Percentiles rank a stretch among this genome's conserved stretches.
Evolutionary conservation across 2,113 vertebrate genomes (phyloP).

Genomic region (Nibea coibor): DNA sequence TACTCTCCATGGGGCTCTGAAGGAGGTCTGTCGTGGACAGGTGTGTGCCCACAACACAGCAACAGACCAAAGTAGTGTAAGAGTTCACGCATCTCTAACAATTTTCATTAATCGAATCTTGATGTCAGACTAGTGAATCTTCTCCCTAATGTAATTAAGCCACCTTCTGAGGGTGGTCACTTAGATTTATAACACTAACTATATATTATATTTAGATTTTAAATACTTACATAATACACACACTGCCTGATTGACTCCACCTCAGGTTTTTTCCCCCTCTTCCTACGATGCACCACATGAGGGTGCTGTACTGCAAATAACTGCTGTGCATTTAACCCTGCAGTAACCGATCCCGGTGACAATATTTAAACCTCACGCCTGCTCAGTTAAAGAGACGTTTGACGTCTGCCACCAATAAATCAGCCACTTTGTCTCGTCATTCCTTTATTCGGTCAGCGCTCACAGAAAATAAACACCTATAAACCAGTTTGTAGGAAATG

Average conservation of each 20-base stretch:
- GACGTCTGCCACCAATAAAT: conserved; percentile 32
- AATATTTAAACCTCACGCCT: not conserved
- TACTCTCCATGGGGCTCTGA: too few relatives aligned
- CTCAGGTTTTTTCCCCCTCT: not conserved
- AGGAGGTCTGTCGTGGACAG: too few relatives aligned
- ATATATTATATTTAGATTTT: not conserved
- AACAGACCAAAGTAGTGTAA: too few relatives aligned
- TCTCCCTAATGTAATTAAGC: not conserved
- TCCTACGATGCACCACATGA: conserved; percentile 43
- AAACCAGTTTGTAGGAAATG: conserved; percentile 93
- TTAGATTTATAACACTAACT: not conserved
- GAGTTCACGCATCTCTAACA: too few relatives aligned
- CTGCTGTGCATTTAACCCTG: not conserved
- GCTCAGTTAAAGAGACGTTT: not conserved
- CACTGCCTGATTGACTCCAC: not conserved
- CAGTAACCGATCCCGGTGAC: not conserved
- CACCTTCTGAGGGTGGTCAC: not conserved
- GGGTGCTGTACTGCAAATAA: conserved; percentile 47
- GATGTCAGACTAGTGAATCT: too few relatives aligned
- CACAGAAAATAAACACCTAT: conserved; percentile 95
- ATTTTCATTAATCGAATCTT: too few relatives aligned
- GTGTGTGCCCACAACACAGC: too few relatives aligned
- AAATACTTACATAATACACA: not conserved
- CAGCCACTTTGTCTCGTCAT: conserved; percentile 80
- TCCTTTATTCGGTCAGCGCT: conserved; percentile 98